Evolutionary conservation across 2,888 invertebrate species (phyloP), one percentile per base, ranked within the genome.

Genomic region (Caenorhabditis sp.): DNA sequence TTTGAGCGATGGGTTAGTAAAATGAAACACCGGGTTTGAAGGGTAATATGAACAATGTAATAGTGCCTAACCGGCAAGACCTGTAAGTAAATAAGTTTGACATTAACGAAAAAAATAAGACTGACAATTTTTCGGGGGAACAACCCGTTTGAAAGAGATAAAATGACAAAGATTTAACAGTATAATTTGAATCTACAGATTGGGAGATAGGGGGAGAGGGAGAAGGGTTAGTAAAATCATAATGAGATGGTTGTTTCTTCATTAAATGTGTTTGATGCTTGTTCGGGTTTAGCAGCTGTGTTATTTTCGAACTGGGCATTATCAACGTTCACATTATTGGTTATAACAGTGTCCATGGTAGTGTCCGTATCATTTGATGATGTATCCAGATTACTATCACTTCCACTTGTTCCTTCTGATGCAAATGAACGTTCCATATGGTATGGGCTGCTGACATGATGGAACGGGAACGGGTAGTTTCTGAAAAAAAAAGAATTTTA

Each of bases 61-160:
- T 17, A 43, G 7, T 43, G 43, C 43, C 43, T 17, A 17, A 10
- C 17, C 17, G 43, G 43, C 43, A 43, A 43, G 43, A 43, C 43
- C 43, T 43, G 43, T 43, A 43, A 12, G 43, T 12, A 17, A 12
- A 43, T 2, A 43, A 43, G 14, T 43, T 17, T 43, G 43, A 17
- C 26, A 26, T 58, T 52, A 56, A 58, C 58, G 57, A 64, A 58
- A 65, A 59, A 52, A 38, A 27, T 65, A 31, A 58, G 64, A 31
- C 36, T 57, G 58, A 58, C 64, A 52, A 31, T 12, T 43, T 7
- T 17, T 3, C 3, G 12, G 14, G 17, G 43, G 43, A 43, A 43
- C 3, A 17, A 43, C 43, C 43, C 43, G 43, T 43, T 17, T 17
- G 43, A 43, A 10, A 43, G 43, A 43, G 43, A 43, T 43, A 43